Evolutionary conservation across 2,113 vertebrate genomes (phyloP).

Genomic region (Callithrix jacchus): DNA sequence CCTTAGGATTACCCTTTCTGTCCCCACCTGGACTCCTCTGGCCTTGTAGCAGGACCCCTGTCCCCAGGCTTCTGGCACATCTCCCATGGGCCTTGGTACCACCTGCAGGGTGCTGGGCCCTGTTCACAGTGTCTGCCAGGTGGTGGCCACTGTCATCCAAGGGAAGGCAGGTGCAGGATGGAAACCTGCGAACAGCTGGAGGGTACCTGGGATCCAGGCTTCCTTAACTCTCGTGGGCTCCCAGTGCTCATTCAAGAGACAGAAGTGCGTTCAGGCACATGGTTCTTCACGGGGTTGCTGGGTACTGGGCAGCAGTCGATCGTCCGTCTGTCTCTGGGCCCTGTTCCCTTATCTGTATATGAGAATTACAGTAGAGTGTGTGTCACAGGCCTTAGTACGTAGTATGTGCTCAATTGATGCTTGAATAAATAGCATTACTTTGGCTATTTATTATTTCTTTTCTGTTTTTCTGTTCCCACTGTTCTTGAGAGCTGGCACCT

Average conservation of each 20-base stretch:
- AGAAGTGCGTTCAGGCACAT: too few species aligned
- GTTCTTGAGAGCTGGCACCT: not conserved
- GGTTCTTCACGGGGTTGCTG: fast-evolving
- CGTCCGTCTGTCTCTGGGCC: not conserved
- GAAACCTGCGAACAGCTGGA: not conserved
- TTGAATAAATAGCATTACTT: too few species aligned
- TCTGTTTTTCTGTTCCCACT: not conserved
- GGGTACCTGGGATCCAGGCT: not conserved
- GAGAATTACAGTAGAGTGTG: fast-evolving
- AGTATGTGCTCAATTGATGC: fast-evolving
- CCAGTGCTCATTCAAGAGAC: not conserved
- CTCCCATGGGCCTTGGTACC: not conserved
- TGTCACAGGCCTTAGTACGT: fast-evolving
- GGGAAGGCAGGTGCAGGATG: not conserved
- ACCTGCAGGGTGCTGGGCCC: not conserved
- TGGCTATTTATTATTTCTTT: not conserved
- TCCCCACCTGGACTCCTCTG: fast-evolving
- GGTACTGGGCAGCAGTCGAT: not conserved
- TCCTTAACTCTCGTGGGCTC: not conserved
- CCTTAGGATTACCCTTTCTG: too few species aligned
- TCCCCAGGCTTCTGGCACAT: not conserved
- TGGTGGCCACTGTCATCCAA: not conserved
- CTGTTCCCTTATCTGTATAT: fast-evolving
- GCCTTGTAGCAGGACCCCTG: not conserved
- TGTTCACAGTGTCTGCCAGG: not conserved